Evolutionary conservation across 2,888 invertebrate genomes (phyloP), one percentile per base, ranked within the genome.

Genomic region (Agrochola litura): DNA sequence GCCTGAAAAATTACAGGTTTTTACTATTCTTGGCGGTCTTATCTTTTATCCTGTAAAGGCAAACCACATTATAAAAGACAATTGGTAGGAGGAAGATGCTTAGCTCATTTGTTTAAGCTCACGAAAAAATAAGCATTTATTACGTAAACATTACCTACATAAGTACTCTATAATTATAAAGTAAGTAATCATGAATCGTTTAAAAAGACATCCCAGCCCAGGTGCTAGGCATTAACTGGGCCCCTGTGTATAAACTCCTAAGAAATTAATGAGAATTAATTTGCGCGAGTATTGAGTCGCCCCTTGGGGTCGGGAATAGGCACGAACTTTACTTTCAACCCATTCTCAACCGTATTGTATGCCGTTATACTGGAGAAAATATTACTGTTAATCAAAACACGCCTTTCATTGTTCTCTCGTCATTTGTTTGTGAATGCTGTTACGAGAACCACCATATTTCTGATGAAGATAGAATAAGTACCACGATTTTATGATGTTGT

Each of bases 201-300:
- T 85, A 87, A 70, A 84, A 71, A 75, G 37, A 76, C 70, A 72
- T 58, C 68, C 14, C 68, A 66, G 25, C 72, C 30, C 77, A 78
- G 86, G 73, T 82, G 82, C 65, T 73, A 52, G 63, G 25, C 70
- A 73, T 74, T 76, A 82, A 86, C 64, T 74, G 71, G 83, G 37
- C 86, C 77, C 77, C 54, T 43, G 88, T 63, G 86, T 73, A 79
- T 83, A 79, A 83, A 68, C 86, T 77, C 66, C 61, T 83, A 77
- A 79, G 86, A 88, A 88, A 86, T 86, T 86, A 88, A 86, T 86
- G 76, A 69, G 73, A 86, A 86, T 86, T 86, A 84, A 88, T 86
- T 86, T 88, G 30, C 77, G 4, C 73, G 71, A 81, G 84, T 77
- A 81, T 81, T 72, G 73, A 79, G 63, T 56, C 56, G 63, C 68